phyloP scores from a whole-genome alignment of 2,888 invertebrate species.

The Netelia inedita region DNA sequence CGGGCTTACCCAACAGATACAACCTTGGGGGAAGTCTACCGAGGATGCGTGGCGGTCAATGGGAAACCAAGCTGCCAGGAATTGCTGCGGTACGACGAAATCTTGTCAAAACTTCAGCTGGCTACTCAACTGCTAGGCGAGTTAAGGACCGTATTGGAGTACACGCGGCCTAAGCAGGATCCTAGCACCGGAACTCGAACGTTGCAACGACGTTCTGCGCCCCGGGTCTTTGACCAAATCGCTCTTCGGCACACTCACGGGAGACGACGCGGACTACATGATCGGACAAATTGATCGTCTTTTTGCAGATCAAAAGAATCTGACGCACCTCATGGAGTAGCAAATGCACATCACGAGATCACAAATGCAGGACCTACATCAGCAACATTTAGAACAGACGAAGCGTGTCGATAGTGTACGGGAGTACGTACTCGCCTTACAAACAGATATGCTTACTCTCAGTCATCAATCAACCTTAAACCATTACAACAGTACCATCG shows the following conservation, averaged over 20 bases:
- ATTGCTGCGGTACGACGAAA: background rate
- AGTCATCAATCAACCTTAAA: background rate
- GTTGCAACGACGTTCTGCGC: background rate
- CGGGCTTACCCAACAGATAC: background rate
- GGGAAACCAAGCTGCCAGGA: background rate
- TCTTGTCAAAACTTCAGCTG: background rate
- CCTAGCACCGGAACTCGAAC: background rate
- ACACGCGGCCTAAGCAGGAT: background rate
- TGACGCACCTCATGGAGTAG: too few species aligned
- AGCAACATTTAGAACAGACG: background rate
- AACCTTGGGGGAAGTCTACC: background rate
- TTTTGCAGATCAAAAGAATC: constrained; percentile 7
- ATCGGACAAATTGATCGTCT: constrained; percentile 1
- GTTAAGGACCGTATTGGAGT: background rate
- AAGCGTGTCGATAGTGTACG: background rate
- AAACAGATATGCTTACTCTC: background rate
- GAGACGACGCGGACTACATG: constrained; percentile 5
- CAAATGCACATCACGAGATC: too few species aligned
- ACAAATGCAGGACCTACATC: constrained; percentile 13
- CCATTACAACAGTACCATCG: background rate
- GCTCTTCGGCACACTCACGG: background rate
- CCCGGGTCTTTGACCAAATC: constrained; percentile 5
- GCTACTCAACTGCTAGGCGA: background rate
- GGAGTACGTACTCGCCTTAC: background rate
- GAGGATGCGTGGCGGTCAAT: constrained; percentile 6